Evolutionary conservation across 1,140 invertebrate species (phyloP).

Genomic region (Carcinoscorpius rotundicauda): DNA sequence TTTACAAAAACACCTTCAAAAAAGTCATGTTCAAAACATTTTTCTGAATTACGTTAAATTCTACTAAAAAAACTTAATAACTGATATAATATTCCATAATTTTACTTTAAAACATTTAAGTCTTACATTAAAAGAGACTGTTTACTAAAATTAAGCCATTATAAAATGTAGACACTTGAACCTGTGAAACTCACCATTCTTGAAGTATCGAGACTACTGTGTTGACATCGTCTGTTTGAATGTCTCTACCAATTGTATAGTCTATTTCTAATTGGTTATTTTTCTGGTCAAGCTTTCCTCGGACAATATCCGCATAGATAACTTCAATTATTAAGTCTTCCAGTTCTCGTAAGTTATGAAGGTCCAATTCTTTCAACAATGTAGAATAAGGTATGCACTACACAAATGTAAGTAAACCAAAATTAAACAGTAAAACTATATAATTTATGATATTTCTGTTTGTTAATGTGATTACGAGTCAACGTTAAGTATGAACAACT

Average conservation of each 20-base stretch:
- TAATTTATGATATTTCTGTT: no score
- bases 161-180: no score
- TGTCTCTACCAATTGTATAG: conserved; percentile 85
- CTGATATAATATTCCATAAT: no score
- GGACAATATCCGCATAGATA: conserved; percentile 91
- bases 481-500: no score
- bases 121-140: no score
- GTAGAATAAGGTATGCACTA: conserved; percentile 75
- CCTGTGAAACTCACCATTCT: conserved; percentile 46
- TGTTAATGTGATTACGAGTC: no score
- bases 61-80: no score
- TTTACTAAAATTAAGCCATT: no score
- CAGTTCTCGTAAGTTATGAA: conserved; percentile 81
- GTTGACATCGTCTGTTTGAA: conserved; percentile 56
- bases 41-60: no score
- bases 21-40: not conserved
- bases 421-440: no score
- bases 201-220: conserved; percentile 64
- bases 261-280: conserved; percentile 86
- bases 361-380: conserved; percentile 72
- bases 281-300: conserved; percentile 91
- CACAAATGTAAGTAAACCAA: conserved; percentile 28
- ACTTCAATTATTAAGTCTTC: conserved; percentile 97
- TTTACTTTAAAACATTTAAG: no score
- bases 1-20: not conserved